phyloP scores from a whole-genome alignment of 2,888 invertebrate species.

The Automeris io region DNA sequence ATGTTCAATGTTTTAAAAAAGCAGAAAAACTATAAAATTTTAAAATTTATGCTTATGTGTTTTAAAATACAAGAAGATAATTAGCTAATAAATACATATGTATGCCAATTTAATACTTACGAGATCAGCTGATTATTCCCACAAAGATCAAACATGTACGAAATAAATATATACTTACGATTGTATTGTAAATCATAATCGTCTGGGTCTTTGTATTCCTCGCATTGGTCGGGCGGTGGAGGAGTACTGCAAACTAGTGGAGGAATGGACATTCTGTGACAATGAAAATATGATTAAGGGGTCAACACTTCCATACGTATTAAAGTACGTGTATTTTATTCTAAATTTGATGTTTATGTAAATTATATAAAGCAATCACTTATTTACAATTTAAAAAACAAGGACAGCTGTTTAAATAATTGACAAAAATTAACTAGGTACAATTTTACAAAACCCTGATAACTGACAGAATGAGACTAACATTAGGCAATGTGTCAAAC shows the following conservation, averaged over 20 bases:
- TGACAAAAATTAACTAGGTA: constrained; percentile 51
- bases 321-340: constrained; percentile 9
- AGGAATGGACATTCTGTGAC: constrained; percentile 77
- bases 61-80: too few relatives aligned
- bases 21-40: too few relatives aligned
- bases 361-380: constrained; percentile 3
- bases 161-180: constrained; percentile 39
- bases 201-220: constrained; percentile 78
- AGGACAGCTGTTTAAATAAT: constrained; percentile 64
- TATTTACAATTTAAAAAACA: constrained; percentile 19
- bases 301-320: constrained; percentile 24
- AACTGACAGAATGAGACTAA: too few relatives aligned
- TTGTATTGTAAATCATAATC: constrained; percentile 65
- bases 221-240: constrained; percentile 80
- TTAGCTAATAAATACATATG: too few relatives aligned
- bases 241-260: constrained; percentile 81
- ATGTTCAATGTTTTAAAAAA: too few relatives aligned
- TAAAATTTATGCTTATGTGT: too few relatives aligned
- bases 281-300: constrained; percentile 24
- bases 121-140: not conserved
- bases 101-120: too few relatives aligned
- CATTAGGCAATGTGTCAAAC: too few relatives aligned
- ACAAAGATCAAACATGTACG: not conserved
- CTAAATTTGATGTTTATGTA: not conserved
- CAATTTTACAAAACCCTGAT: constrained; percentile 23